Base-by-base conservation (phyloP, 2,888 invertebrate genomes). In the Achlya flavicornis region DNA sequence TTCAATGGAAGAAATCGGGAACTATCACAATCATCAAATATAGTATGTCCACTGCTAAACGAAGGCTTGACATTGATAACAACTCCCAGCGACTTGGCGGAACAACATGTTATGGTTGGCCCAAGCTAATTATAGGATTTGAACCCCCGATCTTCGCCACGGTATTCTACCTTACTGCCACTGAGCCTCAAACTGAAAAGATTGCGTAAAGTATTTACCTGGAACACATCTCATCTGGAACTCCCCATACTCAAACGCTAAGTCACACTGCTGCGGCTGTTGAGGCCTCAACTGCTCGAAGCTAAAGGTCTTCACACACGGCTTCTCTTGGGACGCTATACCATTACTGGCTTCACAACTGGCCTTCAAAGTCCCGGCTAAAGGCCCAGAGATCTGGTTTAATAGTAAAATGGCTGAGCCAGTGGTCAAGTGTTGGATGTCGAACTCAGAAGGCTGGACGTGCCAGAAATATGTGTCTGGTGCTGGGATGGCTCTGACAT, bases 391-490 rank as follows among this genome's bases (percentile, higher is more conserved):
- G 65, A 93, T 84, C 70, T 92, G 91, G n/a, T 83, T 79, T 2
- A 93, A 74, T 0, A 91, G 89, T 14, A 93, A 75, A 8, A 87
- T 75, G 0, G 87, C 80, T 0, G 93, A 92, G 3, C 92, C 92
- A 0, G 92, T 91, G 0, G 92, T 92, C 0, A 93, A 69, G 41
- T 91, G 90, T 67, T 93, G 92, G 8, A 85, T 71, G 32, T 92
- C 91, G 57, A 87, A 86, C 26, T 86, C 91, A 0, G 81, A 68
- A 0, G 89, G 87, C 65, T 89, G 89, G 14, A 92, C 80, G 71
- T 92, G 90, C 93, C 93, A 93, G 82, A 91, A 89, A 75, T 75
- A 93, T 0, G 91, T 91, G 72, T 92, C 92, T 0, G 93, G 90
- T 1, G 73, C 57, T 11, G 93, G 93, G 26, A 90, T 73, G 0